Percentiles rank a stretch among this genome's conserved stretches.
phyloP scores from a whole-genome alignment of 2,797 vertebrate species.

The Pseudomugil gertrudae region DNA sequence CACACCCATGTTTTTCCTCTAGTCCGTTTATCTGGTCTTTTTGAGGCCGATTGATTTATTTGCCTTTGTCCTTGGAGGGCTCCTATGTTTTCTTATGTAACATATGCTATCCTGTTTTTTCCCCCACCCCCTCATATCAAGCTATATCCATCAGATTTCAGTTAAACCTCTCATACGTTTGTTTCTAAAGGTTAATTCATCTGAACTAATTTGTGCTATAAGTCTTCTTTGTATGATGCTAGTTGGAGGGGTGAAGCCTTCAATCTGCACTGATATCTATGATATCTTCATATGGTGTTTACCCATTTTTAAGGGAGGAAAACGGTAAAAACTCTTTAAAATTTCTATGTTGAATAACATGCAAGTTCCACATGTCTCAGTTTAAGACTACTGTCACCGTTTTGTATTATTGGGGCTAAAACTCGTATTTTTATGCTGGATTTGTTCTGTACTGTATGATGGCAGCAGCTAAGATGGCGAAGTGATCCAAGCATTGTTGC shows the following conservation, averaged over 20 bases:
- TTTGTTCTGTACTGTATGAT: slow-evolving; percentile 54
- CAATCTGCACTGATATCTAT: slow-evolving; percentile 1
- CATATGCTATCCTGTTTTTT: slow-evolving; percentile 17
- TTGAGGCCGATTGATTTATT: slow-evolving; percentile 57
- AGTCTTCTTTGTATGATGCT: background rate
- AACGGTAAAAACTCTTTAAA: slow-evolving; percentile 1
- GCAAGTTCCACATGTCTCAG: background rate
- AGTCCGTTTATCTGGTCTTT: slow-evolving; percentile 44
- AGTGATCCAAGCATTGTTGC: slow-evolving; percentile 71
- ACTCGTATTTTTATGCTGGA: slow-evolving; percentile 20
- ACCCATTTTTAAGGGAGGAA: background rate
- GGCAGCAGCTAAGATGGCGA: slow-evolving; percentile 69
- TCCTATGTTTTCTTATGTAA: slow-evolving; percentile 53
- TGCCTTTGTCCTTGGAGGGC: slow-evolving; percentile 73
- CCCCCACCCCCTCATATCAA: slow-evolving; percentile 4
- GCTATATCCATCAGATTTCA: background rate
- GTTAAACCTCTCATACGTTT: background rate
- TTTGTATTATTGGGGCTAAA: slow-evolving; percentile 29
- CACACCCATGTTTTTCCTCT: slow-evolving; percentile 47
- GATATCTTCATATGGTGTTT: background rate
- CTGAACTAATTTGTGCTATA: background rate
- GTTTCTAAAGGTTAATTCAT: slow-evolving; percentile 1
- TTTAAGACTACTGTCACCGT: slow-evolving; percentile 22
- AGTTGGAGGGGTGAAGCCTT: slow-evolving; percentile 1
- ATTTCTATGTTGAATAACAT: slow-evolving; percentile 23